phyloP scores from a whole-genome alignment of 2,113 vertebrate species.

The Carollia perspicillata region DNA sequence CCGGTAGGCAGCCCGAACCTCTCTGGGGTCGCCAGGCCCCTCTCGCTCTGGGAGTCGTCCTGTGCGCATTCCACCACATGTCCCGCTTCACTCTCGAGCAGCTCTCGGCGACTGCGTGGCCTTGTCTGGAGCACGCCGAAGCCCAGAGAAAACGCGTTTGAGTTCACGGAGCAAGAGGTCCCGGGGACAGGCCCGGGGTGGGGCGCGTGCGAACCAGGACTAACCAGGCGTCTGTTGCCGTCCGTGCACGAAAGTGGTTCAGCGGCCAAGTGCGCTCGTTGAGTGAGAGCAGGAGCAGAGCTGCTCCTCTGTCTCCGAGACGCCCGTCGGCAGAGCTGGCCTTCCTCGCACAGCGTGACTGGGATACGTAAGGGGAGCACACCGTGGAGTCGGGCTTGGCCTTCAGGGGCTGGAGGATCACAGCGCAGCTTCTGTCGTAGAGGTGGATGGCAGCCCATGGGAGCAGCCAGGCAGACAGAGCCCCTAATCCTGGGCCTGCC shows the following conservation, averaged over 20 bases:
- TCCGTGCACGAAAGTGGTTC: rapidly evolving
- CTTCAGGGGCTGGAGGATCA: not conserved
- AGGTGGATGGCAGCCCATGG: not conserved
- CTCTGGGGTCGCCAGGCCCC: not conserved
- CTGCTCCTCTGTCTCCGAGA: not conserved
- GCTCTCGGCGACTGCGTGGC: not conserved
- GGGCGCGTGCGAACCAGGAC: not conserved
- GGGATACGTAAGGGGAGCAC: not conserved
- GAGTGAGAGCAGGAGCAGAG: not conserved
- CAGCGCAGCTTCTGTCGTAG: not conserved
- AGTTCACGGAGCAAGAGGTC: not conserved
- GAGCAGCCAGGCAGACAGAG: not conserved
- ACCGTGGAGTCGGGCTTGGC: not conserved
- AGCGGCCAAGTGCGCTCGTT: not conserved
- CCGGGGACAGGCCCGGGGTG: not conserved
- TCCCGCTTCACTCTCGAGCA: not conserved
- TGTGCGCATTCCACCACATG: rapidly evolving
- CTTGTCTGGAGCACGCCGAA: not conserved
- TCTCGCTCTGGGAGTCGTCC: not conserved
- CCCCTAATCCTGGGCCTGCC: slow-evolving; percentile 22
- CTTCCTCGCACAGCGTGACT: not conserved
- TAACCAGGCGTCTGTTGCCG: too few species aligned
- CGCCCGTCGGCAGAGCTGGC: not conserved
- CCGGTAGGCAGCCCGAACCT: not conserved
- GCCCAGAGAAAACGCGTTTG: not conserved